Evolutionary conservation across 1,140 invertebrate species (phyloP), one percentile per base, ranked within the genome.

Genomic region (Pogonomyrmex californicus): DNA sequence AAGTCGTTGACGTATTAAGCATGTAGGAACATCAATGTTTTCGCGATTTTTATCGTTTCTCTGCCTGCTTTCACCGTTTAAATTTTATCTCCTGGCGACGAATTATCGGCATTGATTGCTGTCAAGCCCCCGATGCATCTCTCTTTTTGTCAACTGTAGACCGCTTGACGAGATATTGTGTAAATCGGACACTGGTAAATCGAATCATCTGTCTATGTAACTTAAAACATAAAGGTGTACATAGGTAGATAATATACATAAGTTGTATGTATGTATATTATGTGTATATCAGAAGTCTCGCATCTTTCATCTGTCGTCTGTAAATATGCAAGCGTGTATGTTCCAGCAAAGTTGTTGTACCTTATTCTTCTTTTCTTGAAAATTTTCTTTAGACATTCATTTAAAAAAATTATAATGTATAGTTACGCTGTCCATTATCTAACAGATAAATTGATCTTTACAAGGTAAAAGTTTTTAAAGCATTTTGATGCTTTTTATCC

Each of bases 111-210:
- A 47, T 60, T 83, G 79, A 83, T 83, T 83, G 79, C 66, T 12
- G 78, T 66, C 78, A 70, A 73, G 54, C 41, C 51, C 68, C 58
- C 30, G n/a, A 75, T 54, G 54, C 10, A 73, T 14, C 79, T 83
- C 68, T 75, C 12, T 38, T 73, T 83, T 83, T 83, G 68, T 83
- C 56, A 83, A 10, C 30, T 38, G 68, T 38, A 73, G 56, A 71
- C 54, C 79, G 79, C 68, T 83, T 83, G 79, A 83, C 79, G 79
- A 83, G 79, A 75, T 83, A 83, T 83, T 83, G 79, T 83, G 51
- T 33, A 83, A 73, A 83, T 38, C 51, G 78, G 65, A 62, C 79
- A 33, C 44, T 47, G 33, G 68, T 36, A 73, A 73, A 83, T 75
- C 6, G 17, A 83, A 75, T 83, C 12, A 62, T 73, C 33, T 47